These are phyloP conservation scores for Crematogaster levior DNA, from an alignment of 2,888 invertebrate genomes.

Conservation along the genomic window DNA sequence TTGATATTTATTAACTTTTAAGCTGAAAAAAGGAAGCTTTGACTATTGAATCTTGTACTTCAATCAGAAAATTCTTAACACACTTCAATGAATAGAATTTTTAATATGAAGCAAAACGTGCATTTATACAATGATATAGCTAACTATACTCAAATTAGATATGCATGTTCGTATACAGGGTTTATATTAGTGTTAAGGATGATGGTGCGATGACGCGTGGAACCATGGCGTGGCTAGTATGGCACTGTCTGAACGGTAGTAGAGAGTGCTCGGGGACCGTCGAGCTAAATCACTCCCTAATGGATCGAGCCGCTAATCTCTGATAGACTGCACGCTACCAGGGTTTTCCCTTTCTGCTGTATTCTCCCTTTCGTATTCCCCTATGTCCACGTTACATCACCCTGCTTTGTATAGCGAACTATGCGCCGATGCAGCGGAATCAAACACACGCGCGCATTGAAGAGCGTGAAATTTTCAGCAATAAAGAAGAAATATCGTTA, in stretches of 20 bases:
- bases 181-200: constrained; percentile 33
- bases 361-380: constrained; percentile 37
- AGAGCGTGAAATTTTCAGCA: neutral
- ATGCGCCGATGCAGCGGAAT: constrained; percentile 37
- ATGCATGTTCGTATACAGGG: constrained; percentile 7
- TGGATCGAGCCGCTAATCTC: constrained; percentile 82
- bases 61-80: neutral
- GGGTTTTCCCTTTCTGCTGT: constrained; percentile 41
- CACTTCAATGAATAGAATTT: neutral
- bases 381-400: constrained; percentile 45
- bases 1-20: neutral
- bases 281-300: constrained; percentile 81
- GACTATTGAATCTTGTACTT: neutral
- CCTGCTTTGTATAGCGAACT: constrained; percentile 35
- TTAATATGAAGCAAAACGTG: neutral
- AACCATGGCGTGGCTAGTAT: constrained; percentile 45
- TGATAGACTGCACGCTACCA: constrained; percentile 77
- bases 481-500: constrained; percentile 15
- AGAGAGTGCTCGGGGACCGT: constrained; percentile 76
- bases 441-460: constrained; percentile 16
- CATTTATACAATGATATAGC: neutral
- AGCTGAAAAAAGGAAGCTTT: neutral
- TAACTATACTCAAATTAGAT: constrained; percentile 5
- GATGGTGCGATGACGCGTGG: constrained; percentile 50
- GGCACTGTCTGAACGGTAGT: constrained; percentile 54